Base-by-base conservation (phyloP, 2,888 invertebrate genomes). In the Xanthorhoe spadicearia region DNA sequence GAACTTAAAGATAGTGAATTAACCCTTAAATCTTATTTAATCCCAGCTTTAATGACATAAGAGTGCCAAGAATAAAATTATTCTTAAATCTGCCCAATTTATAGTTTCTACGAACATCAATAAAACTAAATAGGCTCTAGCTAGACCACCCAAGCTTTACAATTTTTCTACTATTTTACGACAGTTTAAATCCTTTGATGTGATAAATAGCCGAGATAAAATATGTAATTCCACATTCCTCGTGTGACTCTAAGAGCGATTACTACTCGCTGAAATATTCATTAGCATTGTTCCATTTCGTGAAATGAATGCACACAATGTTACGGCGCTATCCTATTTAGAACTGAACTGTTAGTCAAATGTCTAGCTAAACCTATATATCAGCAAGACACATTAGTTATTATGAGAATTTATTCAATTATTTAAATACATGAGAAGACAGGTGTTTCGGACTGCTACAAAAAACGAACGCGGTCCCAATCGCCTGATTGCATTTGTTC, bases 231-330 rank as follows among this genome's bases (percentile, higher is more conserved):
- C 13, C 13, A 17, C 13, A 17, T 52, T 23, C 51, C 2, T 7
- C 9, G 38, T 28, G 46, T 57, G 48, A 6, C 60, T 60, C 60
- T 38, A 19, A n/a, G 55, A 64, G 59, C 9, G 15, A 32, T 49
- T 7, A 38, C 19, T 48, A 35, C 63, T 52, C 38, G 63, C 68
- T 63, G 67, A 60, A 66, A 71, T 66, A 60, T 54, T 59, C 54
- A 71, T 71, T 73, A 73, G 68, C 69, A 58, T 64, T 58, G 66
- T 69, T 66, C 61, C 61, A 49, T 46, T 60, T 69, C 66, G 51
- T 58, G 52, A 64, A 71, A 63, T 51, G 61, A 54, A 68, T 56
- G 54, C 43, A 66, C 59, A 60, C 59, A 66, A 49, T 51, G 50
- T 19, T 32, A 32, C 15, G 52, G 50, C 49, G 10, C 48, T 19